Percentiles rank a stretch among this genome's conserved stretches.
Conservation (phyloP, 2,113 vertebrate genomes). For the Tachuris rubrigastra region DNA sequence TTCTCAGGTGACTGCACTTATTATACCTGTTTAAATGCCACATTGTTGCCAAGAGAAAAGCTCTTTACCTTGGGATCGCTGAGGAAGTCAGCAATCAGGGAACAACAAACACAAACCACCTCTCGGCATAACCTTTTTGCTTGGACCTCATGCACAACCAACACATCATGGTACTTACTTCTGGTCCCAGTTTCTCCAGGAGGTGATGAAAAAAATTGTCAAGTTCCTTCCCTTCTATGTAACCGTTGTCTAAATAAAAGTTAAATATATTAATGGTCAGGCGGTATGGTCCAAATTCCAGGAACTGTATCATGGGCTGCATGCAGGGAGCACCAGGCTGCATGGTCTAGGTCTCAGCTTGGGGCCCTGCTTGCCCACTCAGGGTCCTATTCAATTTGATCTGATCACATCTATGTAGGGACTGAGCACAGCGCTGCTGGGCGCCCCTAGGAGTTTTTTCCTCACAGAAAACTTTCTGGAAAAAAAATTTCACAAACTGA, state of each 20-base stretch:
- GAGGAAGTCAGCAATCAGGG: neutral
- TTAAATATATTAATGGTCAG: neutral
- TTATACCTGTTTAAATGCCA: neutral
- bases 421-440: accelerated
- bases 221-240: slow-evolving; percentile 91
- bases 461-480: neutral
- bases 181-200: slow-evolving; percentile 76
- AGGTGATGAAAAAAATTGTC: slow-evolving; percentile 90
- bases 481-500: neutral
- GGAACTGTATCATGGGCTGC: accelerated
- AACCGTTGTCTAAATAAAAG: slow-evolving; percentile 87
- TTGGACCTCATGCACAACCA: neutral
- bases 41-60: slow-evolving; percentile 15
- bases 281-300: accelerated
- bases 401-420: accelerated
- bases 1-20: neutral
- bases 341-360: neutral
- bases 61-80: neutral
- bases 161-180: slow-evolving; percentile 67
- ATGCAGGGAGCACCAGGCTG: neutral
- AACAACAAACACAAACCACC: neutral
- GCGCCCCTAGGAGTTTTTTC: accelerated
- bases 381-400: accelerated
- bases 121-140: neutral
- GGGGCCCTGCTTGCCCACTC: accelerated